Base-by-base conservation (phyloP, 2,113 vertebrate genomes). In the Microcebus murinus region DNA sequence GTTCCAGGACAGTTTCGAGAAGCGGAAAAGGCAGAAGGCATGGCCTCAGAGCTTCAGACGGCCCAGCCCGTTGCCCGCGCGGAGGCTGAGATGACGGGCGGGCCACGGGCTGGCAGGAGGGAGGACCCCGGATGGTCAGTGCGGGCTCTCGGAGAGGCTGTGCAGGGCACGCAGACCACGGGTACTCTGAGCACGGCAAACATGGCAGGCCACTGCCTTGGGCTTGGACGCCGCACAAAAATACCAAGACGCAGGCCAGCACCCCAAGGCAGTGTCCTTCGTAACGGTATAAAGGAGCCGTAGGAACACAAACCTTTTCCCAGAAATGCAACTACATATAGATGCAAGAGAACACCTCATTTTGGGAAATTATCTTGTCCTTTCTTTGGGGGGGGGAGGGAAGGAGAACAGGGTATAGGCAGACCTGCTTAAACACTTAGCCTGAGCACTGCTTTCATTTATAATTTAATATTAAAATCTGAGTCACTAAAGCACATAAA, bases 391-490 rank as follows among this genome's bases (percentile, higher is more conserved):
- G 45, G 45, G 50, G 50, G 13, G 13, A 13, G 50, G 50, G 50
- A 52, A 50, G 34, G 52, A 61, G 36, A 55, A 3, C 0, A 36
- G 6, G 25, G 8, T 13, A 5, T 13, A 61, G 86, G 29, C 76
- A 36, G 74, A 48, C 42, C 87, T 90, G 92, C n/a, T 82, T 80
- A 90, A 97, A 42, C 36, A 20, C 68, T 97, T 34, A 96, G 86
- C 10, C 73, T 12, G 34, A 68, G 17, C 2, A 4, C 57, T 70
- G 71, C 70, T 76, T 95, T 95, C 11, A 0, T 63, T 83, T 91
- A 71, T 92, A 92, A 97, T 97, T 92, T 87, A 95, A 97, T 84
- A 90, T 83, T 93, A 91, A 95, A 89, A 93, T 65, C 84, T 3
- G 3, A 59, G 84, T 74, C 85, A 79, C 95, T 90, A 34, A 87